These are phyloP conservation scores for Drosophila kikkawai DNA, from an alignment of 1,140 invertebrate species.

Conservation along the genomic window DNA sequence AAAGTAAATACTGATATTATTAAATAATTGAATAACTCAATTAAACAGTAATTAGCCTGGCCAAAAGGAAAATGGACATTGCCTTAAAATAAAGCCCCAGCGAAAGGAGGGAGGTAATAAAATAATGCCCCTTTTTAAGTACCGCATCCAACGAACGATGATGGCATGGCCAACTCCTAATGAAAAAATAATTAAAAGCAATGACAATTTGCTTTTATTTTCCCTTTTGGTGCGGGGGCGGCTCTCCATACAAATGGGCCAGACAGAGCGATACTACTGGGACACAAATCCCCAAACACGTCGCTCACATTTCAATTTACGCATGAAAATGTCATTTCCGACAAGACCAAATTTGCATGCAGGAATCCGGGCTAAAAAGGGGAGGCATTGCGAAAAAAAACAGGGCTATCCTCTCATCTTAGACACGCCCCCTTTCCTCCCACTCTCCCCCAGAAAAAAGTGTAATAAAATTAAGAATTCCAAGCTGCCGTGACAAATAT, in stretches of 20 bases:
- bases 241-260: background rate
- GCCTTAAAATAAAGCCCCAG: background rate
- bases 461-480: constrained; percentile 84
- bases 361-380: constrained; percentile 55
- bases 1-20: background rate
- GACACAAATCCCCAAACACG: constrained; percentile 79
- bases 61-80: constrained; percentile 25
- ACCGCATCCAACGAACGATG: constrained; percentile 12
- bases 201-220: constrained; percentile 74
- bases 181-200: constrained; percentile 81
- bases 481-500: constrained; percentile 84
- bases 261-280: constrained; percentile 3
- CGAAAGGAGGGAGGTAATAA: background rate
- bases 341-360: constrained; percentile 81
- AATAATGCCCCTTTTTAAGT: constrained; percentile 13
- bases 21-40: constrained; percentile 9
- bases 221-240: constrained; percentile 6
- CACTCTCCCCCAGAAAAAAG: constrained; percentile 56
- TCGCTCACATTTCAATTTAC: constrained; percentile 84
- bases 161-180: constrained; percentile 31
- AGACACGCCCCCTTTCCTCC: constrained; percentile 15
- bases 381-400: constrained; percentile 19
- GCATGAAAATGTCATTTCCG: constrained; percentile 84
- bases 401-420: constrained; percentile 54
- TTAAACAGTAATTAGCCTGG: constrained; percentile 22